Evolutionary conservation across 2,888 invertebrate genomes (phyloP).

Genomic region (Busseola fusca): DNA sequence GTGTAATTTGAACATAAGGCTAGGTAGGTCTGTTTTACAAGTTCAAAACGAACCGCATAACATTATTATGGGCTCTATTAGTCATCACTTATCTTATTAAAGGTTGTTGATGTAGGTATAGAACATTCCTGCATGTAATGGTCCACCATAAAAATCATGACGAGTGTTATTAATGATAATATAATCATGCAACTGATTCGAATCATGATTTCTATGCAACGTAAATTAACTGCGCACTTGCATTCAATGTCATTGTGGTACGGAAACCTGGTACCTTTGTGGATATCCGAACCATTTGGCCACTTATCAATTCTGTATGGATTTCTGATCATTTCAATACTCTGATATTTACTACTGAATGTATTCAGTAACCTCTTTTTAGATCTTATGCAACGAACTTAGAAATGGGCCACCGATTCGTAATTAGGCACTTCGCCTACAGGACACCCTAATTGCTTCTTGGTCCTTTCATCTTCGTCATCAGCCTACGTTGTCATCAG

Average conservation of each 20-base stretch:
- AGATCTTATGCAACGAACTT: background rate
- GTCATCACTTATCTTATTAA: background rate
- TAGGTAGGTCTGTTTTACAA: no score
- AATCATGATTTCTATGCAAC: conserved; percentile 44
- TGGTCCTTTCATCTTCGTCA: background rate
- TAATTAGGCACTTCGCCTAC: background rate
- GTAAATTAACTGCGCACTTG: conserved; percentile 36
- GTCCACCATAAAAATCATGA: conserved; percentile 30
- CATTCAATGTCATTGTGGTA: conserved; percentile 37
- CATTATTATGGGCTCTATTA: background rate
- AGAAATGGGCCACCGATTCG: background rate
- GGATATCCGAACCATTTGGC: conserved; percentile 26
- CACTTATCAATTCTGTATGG: conserved; percentile 8
- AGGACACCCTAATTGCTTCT: background rate
- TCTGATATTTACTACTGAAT: background rate
- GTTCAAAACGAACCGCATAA: background rate
- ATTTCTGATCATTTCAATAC: conserved; percentile 10
- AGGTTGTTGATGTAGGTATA: background rate
- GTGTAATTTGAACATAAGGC: background rate
- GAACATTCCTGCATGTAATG: conserved; percentile 27
- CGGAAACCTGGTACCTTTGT: conserved; percentile 35
- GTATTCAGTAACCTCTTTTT: background rate
- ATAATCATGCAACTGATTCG: conserved; percentile 34
- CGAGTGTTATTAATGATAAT: conserved; percentile 44
- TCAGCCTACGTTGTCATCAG: no score